Conservation (phyloP, 2,113 vertebrate genomes). For the Aphyosemion australe region DNA sequence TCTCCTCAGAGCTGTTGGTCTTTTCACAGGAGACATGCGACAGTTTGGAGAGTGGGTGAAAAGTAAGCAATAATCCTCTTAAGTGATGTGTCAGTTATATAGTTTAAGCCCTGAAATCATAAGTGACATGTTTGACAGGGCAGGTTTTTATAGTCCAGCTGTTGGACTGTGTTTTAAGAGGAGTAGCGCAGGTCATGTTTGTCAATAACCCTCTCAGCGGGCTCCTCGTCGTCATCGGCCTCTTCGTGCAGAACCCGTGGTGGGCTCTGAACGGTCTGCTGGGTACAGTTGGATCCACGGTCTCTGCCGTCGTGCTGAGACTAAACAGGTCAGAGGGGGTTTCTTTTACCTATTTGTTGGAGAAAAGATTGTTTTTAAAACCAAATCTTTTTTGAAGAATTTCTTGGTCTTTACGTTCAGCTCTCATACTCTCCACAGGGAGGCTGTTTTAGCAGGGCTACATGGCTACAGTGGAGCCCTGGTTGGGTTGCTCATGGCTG, state of each 20-base stretch:
- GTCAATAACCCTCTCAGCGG: constrained; percentile 63
- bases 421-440: constrained; percentile 48
- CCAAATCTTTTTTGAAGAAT: constrained; percentile 56
- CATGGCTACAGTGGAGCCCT: constrained; percentile 78
- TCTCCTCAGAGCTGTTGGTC: not conserved
- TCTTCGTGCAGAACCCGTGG: constrained; percentile 61
- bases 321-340: constrained; percentile 42
- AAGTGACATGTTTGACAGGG: constrained; percentile 62
- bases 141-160: constrained; percentile 79
- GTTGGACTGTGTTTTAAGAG: constrained; percentile 82
- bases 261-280: constrained; percentile 82
- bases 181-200: constrained; percentile 85
- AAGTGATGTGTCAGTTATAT: not conserved
- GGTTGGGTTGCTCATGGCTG: constrained; percentile 78
- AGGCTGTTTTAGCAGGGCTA: constrained; percentile 72
- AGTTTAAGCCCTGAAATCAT: not conserved
- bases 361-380: too few species aligned
- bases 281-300: constrained; percentile 76
- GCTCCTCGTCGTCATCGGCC: constrained; percentile 67
- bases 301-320: constrained; percentile 79
- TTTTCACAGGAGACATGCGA: constrained; percentile 46
- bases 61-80: constrained; percentile 16
- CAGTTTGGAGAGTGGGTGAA: constrained; percentile 46
- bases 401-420: constrained; percentile 18
- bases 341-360: too few species aligned